A percentile compares a stretch with the other conserved stretches of the same genome.
phyloP scores from a whole-genome alignment of 2,113 vertebrate genomes.

The Ochotona princeps region DNA sequence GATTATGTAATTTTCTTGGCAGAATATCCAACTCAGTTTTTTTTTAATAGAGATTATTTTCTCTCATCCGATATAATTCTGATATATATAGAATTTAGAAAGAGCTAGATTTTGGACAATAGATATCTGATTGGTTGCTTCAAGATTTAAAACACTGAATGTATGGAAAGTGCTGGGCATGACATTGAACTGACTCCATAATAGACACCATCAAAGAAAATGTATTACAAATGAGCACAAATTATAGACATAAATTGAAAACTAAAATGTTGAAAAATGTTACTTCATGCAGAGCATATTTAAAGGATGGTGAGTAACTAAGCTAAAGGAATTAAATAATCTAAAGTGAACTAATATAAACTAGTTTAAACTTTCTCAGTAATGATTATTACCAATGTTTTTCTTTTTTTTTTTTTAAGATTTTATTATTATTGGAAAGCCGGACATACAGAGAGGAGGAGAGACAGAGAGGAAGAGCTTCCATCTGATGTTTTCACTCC shows the following conservation, averaged over 20 bases:
- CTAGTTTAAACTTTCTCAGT: background rate
- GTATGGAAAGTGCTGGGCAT: background rate
- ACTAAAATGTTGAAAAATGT: constrained; percentile 8
- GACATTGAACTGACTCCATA: background rate
- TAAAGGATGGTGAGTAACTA: background rate
- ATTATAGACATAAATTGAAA: background rate
- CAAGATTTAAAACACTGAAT: background rate
- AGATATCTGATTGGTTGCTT: background rate
- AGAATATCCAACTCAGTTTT: background rate
- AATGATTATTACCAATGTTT: background rate
- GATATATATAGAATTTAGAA: background rate
- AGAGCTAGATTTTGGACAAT: background rate
- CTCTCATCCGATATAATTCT: background rate
- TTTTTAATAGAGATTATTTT: background rate
- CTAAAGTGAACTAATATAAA: constrained; percentile 1
- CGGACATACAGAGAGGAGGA: too few relatives aligned
- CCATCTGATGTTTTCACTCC: too few relatives aligned
- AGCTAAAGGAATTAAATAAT: background rate
- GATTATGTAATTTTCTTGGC: background rate
- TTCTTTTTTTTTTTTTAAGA: background rate
- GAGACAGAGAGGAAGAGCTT: too few relatives aligned
- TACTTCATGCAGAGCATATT: constrained; percentile 5
- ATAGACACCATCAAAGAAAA: background rate
- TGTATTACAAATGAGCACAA: constrained; percentile 11
- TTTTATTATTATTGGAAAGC: too few relatives aligned